Conservation (phyloP, 1,140 invertebrate genomes). For the Bacillus rossius region DNA sequence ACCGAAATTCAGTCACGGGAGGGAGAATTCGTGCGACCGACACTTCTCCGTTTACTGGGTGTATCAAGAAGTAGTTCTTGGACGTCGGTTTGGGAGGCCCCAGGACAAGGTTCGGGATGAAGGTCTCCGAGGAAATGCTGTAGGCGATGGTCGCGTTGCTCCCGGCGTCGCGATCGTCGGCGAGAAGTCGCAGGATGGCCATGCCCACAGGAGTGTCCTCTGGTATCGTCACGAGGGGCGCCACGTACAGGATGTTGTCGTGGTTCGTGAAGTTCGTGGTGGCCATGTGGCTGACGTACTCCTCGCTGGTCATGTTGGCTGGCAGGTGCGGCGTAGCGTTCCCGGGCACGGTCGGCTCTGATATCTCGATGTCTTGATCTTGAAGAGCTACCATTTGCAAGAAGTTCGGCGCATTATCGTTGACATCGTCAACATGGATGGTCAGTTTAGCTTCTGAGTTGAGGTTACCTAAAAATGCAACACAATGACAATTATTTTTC, state of each 20-base stretch:
- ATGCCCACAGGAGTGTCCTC: slow-evolving; percentile 71
- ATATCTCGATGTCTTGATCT: slow-evolving; percentile 57
- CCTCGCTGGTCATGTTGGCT: not conserved
- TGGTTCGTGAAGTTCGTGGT: not conserved
- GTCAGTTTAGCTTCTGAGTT: slow-evolving; percentile 63
- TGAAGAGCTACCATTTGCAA: slow-evolving; percentile 58
- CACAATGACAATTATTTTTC: too few relatives aligned
- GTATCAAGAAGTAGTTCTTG: slow-evolving; percentile 64
- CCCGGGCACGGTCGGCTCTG: slow-evolving; percentile 23
- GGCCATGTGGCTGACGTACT: too few relatives aligned
- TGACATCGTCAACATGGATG: slow-evolving; percentile 69
- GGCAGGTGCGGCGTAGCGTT: not conserved
- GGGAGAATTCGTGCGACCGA: slow-evolving; percentile 66
- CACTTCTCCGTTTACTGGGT: slow-evolving; percentile 65
- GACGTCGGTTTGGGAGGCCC: not conserved
- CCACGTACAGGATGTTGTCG: slow-evolving; percentile 20
- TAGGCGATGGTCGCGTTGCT: slow-evolving; percentile 71
- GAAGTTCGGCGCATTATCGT: slow-evolving; percentile 75
- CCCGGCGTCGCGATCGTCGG: slow-evolving; percentile 74
- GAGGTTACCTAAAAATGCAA: slow-evolving; percentile 50
- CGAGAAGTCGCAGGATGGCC: slow-evolving; percentile 70
- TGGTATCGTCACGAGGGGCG: slow-evolving; percentile 60
- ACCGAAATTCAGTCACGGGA: slow-evolving; percentile 67
- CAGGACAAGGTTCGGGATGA: not conserved
- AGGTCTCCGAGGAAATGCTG: slow-evolving; percentile 57